Base-by-base conservation (phyloP, 2,113 vertebrate genomes). In the Donacobius atricapilla region DNA sequence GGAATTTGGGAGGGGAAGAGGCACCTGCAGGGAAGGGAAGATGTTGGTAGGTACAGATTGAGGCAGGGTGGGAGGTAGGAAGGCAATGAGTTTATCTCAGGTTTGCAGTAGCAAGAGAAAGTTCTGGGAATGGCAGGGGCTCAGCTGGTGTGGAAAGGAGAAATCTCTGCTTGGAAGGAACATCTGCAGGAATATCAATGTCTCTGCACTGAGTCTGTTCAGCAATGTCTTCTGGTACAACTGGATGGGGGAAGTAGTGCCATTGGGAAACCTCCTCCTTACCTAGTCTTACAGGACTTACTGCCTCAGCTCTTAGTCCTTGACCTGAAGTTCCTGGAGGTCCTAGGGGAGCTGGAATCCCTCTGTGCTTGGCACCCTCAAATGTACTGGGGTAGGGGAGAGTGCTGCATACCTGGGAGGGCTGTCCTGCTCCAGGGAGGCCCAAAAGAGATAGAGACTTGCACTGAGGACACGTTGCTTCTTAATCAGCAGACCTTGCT, bases 361-460 rank as follows among this genome's bases (percentile, higher is more conserved):
- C 17, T 53, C 31, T 53, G 50, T 57, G 22, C 17, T 76, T 28
- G 16, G 23, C 25, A 48, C 10, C 15, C 11, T 30, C 11, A 31
- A 80, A 50, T 7, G 8, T 11, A 35, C 0, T 7, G 3, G 33
- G 25, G 27, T 45, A 54, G 11, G 2, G 21, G 25, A 57, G 19
- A n/a, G 33, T 6, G 5, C 15, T 61, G 4, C 1, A 1, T 27
- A 21, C 31, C 14, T 45, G 37, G 6, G 10, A 23, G 22, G 5
- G 11, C 24, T 56, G 37, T 77, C 30, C 77, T 73, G 50, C 61
- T 31, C 4, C 35, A 31, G 21, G 28, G 65, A 82, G 15, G 33
- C 28, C 14, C 25, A 17, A 16, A 31, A 23, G 58, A 44, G n/a
- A 19, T 2, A 6, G 9, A 44, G 33, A 18, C 30, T 82, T 31